These are phyloP conservation scores for Furcula furcula DNA, from an alignment of 2,888 invertebrate genomes.

Conservation along the genomic window DNA sequence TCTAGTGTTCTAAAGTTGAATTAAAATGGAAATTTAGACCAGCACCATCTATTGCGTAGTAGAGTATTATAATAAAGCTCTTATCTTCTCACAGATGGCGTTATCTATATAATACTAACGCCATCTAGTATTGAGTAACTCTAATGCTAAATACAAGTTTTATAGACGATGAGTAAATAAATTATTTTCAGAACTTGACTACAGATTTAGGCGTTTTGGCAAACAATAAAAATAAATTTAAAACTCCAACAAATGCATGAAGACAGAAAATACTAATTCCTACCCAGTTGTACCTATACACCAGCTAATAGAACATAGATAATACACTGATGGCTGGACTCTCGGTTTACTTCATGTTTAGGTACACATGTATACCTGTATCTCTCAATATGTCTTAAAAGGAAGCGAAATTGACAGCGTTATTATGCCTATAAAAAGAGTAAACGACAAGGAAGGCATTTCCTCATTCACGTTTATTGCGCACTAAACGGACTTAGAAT, in stretches of 20 bases:
- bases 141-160: too few relatives aligned
- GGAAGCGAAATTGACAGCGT: constrained; percentile 17
- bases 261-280: too few relatives aligned
- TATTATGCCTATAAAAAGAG: constrained; percentile 18
- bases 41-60: constrained; percentile 12
- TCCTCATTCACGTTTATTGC: constrained; percentile 35
- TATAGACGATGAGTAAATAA: too few relatives aligned
- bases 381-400: constrained; percentile 17
- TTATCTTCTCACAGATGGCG: constrained; percentile 16
- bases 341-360: too few relatives aligned
- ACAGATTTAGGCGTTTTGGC: too few relatives aligned
- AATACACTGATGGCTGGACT: too few relatives aligned
- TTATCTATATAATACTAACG: neutral
- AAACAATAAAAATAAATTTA: too few relatives aligned
- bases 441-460: constrained; percentile 21
- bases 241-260: too few relatives aligned
- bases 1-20: constrained; percentile 19
- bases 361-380: too few relatives aligned
- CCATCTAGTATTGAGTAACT: neutral
- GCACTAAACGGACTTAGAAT: constrained; percentile 17
- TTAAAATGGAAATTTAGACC: neutral
- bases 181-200: too few relatives aligned
- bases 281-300: too few relatives aligned
- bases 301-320: too few relatives aligned
- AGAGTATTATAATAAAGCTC: constrained; percentile 1